Conservation (phyloP, 2,113 vertebrate genomes). For the Dolichallabes microphthalmus region DNA sequence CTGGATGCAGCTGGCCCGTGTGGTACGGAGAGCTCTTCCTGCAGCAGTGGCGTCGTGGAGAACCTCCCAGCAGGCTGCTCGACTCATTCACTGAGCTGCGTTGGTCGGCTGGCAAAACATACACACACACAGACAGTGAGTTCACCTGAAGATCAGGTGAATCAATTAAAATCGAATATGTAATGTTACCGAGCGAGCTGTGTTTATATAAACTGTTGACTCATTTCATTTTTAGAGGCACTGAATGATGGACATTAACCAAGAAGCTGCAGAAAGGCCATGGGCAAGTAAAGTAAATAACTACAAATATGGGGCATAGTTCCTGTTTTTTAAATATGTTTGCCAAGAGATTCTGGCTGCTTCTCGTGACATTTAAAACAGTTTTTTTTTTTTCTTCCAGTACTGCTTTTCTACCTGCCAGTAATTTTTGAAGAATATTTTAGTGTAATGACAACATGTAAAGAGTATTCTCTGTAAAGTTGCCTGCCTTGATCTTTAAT, state of each 20-base stretch:
- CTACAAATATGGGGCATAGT: not conserved
- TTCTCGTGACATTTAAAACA: not conserved
- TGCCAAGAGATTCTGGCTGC: not conserved
- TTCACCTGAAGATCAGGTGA: not conserved
- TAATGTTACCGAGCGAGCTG: not conserved
- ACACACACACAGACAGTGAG: conserved; percentile 16
- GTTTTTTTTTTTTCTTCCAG: not conserved
- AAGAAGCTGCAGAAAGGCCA: not conserved
- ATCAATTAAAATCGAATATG: not conserved
- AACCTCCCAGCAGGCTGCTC: conserved; percentile 87
- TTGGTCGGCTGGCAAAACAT: conserved; percentile 77
- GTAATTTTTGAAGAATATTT: not conserved
- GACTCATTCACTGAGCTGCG: conserved; percentile 87
- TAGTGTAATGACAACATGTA: not conserved
- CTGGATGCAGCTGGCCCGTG: conserved; percentile 90
- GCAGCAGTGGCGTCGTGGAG: conserved; percentile 76
- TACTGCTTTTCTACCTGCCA: not conserved
- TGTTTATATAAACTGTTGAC: not conserved
- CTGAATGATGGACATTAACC: not conserved
- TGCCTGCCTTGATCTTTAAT: not conserved
- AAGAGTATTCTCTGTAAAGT: not conserved
- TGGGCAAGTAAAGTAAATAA: not conserved
- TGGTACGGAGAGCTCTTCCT: conserved; percentile 90
- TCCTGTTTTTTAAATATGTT: not conserved
- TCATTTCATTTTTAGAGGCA: not conserved